These are phyloP conservation scores for Tetragonula clypearis DNA, from an alignment of 1,140 invertebrate species.

Conservation along the genomic window DNA sequence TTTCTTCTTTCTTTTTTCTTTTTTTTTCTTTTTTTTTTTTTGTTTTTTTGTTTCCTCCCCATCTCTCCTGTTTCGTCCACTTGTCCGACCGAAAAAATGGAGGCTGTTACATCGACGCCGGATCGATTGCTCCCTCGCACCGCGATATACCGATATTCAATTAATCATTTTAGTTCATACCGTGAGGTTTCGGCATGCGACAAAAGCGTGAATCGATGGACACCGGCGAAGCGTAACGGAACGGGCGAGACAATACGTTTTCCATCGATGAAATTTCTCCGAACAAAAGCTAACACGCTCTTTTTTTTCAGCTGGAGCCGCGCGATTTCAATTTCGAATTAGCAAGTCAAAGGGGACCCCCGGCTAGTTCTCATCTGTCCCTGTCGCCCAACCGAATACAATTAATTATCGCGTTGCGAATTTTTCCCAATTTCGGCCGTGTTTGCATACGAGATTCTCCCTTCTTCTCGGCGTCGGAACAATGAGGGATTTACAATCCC, in stretches of 20 bases:
- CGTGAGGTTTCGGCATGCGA: constrained; percentile 63
- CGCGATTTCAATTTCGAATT: constrained; percentile 59
- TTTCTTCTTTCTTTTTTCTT: neutral
- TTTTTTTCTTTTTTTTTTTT: neutral
- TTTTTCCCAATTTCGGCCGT: neutral
- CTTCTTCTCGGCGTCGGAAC: neutral
- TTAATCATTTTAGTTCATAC: constrained; percentile 69
- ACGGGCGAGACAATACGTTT: constrained; percentile 65
- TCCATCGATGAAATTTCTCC: constrained; percentile 65
- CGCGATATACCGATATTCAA: constrained; percentile 67
- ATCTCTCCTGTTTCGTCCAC: constrained; percentile 31
- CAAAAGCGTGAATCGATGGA: constrained; percentile 68
- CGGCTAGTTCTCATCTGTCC: constrained; percentile 13
- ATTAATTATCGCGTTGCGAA: constrained; percentile 50
- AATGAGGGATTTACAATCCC: neutral
- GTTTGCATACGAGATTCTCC: too few species aligned
- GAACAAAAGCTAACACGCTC: constrained; percentile 63
- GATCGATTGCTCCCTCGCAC: constrained; percentile 56
- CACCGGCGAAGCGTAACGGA: constrained; percentile 61
- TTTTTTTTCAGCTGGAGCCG: constrained; percentile 34
- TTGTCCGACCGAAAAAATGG: constrained; percentile 60
- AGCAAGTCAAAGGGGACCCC: constrained; percentile 52
- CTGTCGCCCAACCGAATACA: constrained; percentile 21
- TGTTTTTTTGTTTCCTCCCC: neutral
- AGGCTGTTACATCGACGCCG: constrained; percentile 49